phyloP scores from a whole-genome alignment of 2,888 invertebrate genomes.

The Desoria tigrina region DNA sequence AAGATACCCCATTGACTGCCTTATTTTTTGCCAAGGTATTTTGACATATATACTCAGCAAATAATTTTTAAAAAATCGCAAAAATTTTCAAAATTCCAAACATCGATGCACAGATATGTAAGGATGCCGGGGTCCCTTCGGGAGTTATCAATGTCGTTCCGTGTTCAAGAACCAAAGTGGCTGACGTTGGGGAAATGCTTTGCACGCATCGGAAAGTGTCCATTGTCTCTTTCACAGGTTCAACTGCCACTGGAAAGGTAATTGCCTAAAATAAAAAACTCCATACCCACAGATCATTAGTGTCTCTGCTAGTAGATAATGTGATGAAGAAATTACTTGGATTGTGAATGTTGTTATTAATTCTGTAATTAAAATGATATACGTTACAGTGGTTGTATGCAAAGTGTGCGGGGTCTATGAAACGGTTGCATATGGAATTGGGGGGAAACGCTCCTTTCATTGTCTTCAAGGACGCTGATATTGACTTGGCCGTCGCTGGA shows the following conservation, averaged over 20 bases:
- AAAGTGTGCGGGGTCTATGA: conserved; percentile 82
- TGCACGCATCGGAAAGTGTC: conserved; percentile 80
- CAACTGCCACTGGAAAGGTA: conserved; percentile 86
- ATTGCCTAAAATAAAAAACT: too few species aligned
- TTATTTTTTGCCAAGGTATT: conserved; percentile 72
- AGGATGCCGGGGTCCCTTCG: conserved; percentile 86
- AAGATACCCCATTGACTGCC: conserved; percentile 93
- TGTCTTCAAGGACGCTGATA: conserved; percentile 86
- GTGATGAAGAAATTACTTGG: too few species aligned
- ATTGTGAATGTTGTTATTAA: too few species aligned
- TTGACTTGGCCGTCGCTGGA: conserved; percentile 79
- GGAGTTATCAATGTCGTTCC: conserved; percentile 92
- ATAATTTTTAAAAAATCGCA: not conserved
- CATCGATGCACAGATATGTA: conserved; percentile 53
- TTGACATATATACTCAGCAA: not conserved
- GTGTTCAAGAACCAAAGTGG: conserved; percentile 71
- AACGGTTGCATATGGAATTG: conserved; percentile 84
- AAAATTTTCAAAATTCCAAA: not conserved
- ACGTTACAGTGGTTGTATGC: conserved; percentile 62
- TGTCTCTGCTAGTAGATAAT: too few species aligned
- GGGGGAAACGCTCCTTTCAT: conserved; percentile 99
- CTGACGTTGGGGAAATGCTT: conserved; percentile 77
- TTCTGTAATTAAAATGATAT: not conserved
- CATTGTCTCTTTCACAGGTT: conserved; percentile 88
- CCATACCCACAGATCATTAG: too few species aligned